phyloP scores from a whole-genome alignment of 2,888 invertebrate species.

The Ditylenchus weischeri region DNA sequence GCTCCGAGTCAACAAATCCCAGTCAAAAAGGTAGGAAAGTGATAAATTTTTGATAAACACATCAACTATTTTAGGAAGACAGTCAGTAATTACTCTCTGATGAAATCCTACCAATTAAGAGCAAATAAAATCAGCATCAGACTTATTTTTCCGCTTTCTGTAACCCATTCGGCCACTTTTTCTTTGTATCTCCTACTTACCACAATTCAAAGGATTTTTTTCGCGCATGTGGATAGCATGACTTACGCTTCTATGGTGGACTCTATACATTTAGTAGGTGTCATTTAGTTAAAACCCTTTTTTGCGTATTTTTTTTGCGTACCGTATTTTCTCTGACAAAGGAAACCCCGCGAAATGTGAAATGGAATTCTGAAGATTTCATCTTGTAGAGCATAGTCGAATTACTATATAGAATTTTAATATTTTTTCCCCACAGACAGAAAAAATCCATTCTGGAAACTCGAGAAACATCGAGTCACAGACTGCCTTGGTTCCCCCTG shows the following conservation, averaged over 20 bases:
- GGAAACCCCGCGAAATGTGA: too few species aligned
- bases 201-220: not conserved
- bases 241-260: not conserved
- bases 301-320: too few species aligned
- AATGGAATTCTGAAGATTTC: too few species aligned
- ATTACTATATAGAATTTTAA: too few species aligned
- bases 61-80: not conserved
- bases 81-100: not conserved
- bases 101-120: not conserved
- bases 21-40: not conserved
- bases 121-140: not conserved
- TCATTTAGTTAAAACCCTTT: not conserved
- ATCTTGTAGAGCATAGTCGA: too few species aligned
- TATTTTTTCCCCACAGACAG: too few species aligned
- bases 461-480: too few species aligned
- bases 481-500: too few species aligned
- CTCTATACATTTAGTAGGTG: not conserved
- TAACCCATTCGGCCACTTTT: not conserved
- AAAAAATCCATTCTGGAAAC: too few species aligned
- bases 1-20: not conserved
- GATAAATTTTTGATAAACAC: not conserved
- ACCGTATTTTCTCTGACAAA: too few species aligned
- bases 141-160: constrained; percentile 2
- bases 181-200: not conserved
- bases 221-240: not conserved